A percentile compares a stretch with the other conserved stretches of the same genome.
These are phyloP conservation scores for Sebastes hopkinsi DNA, from an alignment of 2,797 vertebrate genomes.

Conservation along the genomic window DNA sequence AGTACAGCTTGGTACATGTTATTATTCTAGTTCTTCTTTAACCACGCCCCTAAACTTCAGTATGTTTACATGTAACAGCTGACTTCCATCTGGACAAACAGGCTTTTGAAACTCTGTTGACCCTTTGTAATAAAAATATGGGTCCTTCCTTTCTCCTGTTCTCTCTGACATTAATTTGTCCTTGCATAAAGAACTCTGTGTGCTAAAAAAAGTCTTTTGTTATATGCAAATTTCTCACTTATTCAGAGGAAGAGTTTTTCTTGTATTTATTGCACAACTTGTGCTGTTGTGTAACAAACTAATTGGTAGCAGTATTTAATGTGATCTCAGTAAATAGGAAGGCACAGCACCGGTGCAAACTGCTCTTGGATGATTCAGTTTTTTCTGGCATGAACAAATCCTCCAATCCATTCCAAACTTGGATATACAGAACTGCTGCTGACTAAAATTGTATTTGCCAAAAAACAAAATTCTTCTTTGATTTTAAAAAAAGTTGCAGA, in stretches of 20 bases:
- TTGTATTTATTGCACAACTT: background rate
- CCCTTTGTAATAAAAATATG: background rate
- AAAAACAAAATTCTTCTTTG: background rate
- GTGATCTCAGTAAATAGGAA: constrained; percentile 10
- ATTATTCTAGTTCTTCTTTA: background rate
- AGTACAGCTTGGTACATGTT: background rate
- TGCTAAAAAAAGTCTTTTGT: background rate
- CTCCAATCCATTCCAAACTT: background rate
- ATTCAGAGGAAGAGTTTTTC: background rate
- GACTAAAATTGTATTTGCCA: background rate
- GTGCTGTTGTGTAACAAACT: constrained; percentile 1
- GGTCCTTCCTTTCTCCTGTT: background rate
- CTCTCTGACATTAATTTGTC: background rate
- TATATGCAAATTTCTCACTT: background rate
- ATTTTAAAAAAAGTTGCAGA: background rate
- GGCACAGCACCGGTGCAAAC: background rate
- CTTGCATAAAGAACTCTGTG: background rate
- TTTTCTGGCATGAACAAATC: constrained; percentile 4
- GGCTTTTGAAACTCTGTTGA: constrained; percentile 28
- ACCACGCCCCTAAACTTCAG: background rate
- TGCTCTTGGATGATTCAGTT: background rate
- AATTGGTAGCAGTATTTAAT: constrained; percentile 1
- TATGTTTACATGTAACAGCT: constrained; percentile 40
- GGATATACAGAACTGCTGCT: background rate
- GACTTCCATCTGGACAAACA: constrained; percentile 25